Evolutionary conservation across 2,113 vertebrate species (phyloP).

Genomic region (Burhinus bistriatus): DNA sequence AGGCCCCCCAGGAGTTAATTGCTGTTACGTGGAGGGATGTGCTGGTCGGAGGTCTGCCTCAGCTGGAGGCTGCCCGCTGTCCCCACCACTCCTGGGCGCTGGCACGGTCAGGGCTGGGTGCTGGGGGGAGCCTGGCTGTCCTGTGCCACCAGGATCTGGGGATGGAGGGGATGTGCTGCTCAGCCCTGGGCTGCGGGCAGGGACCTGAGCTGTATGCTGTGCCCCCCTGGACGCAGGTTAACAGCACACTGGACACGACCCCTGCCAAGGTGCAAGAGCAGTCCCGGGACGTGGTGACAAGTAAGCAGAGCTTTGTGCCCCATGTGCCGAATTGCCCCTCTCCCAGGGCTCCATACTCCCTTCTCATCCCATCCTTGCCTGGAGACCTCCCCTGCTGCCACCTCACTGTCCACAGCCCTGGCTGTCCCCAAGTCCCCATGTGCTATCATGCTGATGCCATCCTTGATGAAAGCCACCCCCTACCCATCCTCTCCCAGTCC

Average conservation of each 20-base stretch:
- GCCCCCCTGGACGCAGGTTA: slow-evolving; percentile 51
- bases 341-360: neutral
- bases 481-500: neutral
- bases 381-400: neutral
- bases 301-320: slow-evolving; percentile 66
- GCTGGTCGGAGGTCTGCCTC: neutral
- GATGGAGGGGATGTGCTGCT: neutral
- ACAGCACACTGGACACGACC: slow-evolving; percentile 47
- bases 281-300: slow-evolving; percentile 58
- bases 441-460: neutral
- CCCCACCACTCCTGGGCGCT: fast-evolving
- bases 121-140: neutral
- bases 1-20: neutral
- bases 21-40: neutral
- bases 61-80: fast-evolving
- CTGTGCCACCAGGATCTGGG: neutral
- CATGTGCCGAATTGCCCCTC: fast-evolving
- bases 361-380: neutral
- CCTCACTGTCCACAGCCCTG: neutral
- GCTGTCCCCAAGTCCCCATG: neutral
- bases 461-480: neutral
- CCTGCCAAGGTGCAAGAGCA: slow-evolving; percentile 68
- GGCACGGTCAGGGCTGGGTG: too few relatives aligned
- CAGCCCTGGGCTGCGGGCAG: neutral
- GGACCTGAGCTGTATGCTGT: neutral